phyloP scores from a whole-genome alignment of 2,888 invertebrate genomes.

The Cantharis flavilabris region DNA sequence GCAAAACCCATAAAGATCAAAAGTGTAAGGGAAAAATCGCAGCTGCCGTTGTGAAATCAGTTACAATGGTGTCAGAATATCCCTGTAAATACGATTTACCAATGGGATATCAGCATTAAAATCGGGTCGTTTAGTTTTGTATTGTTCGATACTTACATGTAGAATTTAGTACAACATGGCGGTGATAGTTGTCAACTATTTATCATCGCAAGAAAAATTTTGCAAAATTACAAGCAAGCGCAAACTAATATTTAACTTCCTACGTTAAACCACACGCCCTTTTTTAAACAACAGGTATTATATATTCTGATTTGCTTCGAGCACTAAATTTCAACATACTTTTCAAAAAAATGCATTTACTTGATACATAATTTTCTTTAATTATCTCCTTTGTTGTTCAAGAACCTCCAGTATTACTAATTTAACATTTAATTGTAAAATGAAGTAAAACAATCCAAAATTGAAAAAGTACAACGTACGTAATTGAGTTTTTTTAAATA shows the following conservation, averaged over 20 bases:
- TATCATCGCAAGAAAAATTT: slow-evolving; percentile 7
- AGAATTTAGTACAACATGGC: slow-evolving; percentile 23
- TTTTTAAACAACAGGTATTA: neutral
- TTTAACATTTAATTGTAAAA: neutral
- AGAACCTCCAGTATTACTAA: neutral
- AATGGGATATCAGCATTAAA: slow-evolving; percentile 28
- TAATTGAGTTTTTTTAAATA: neutral
- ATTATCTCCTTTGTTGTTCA: neutral
- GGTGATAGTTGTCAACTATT: slow-evolving; percentile 15
- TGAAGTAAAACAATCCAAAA: neutral
- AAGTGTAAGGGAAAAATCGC: slow-evolving; percentile 28
- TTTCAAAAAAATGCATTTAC: neutral
- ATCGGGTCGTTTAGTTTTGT: slow-evolving; percentile 27
- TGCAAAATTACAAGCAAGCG: slow-evolving; percentile 1
- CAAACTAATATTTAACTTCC: slow-evolving; percentile 16
- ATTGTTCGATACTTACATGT: slow-evolving; percentile 18
- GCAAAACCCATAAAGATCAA: slow-evolving; percentile 25
- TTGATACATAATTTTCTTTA: neutral
- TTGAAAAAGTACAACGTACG: neutral
- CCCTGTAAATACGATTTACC: slow-evolving; percentile 23
- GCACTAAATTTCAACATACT: neutral
- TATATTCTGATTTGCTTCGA: slow-evolving; percentile 3
- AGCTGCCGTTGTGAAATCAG: slow-evolving; percentile 36
- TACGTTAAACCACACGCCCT: slow-evolving; percentile 11
- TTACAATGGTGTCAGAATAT: slow-evolving; percentile 31